Evolutionary conservation across 2,888 invertebrate genomes (phyloP), one percentile per base, ranked within the genome.

Genomic region (Macaria notata): DNA sequence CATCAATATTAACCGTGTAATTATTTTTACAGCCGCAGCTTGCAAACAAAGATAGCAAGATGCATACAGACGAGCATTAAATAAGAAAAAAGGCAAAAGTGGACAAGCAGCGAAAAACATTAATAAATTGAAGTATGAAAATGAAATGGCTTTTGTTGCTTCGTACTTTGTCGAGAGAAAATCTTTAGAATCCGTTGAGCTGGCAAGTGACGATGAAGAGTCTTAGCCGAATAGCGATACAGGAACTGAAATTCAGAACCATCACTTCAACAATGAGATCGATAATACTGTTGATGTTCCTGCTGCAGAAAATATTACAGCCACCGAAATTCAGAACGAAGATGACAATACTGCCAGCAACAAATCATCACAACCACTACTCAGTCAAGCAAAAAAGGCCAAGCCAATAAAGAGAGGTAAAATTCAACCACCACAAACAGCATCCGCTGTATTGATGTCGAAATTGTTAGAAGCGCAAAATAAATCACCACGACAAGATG

Each of bases 171-270:
- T 56, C 7, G 60, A 60, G 9, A 56, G 62, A 60, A 68, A 70
- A 70, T 30, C 54, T 48, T 39, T 47, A 56, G 64, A 64, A 19
- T 54, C 62, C 54, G 44, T 58, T 38, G 71, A 68, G 42, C 30
- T 63, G 39, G 53, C 57, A 62, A 69, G 64, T 44, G 70, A 70
- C 39, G 69, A 69, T 53, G 68, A 70, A 60, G 55, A 59, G 50
- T 54, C 61, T 9, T 46, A 64, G 38, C 38, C 38, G 43, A 61
- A 62, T 56, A 38, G 51, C 41, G 56, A 54, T 51, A 56, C 48
- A 57, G 38, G 38, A 59, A 31, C 51, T 47, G 50, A 50, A 50
- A 42, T 50, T 33, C 53, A 52, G 49, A 61, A 59, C 49, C 49
- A 30, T 46, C 9, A 59, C 56, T 36, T 42, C 43, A 31, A 51